These are phyloP conservation scores for Leucoptera coffeella DNA, from an alignment of 2,888 invertebrate species.

Conservation along the genomic window DNA sequence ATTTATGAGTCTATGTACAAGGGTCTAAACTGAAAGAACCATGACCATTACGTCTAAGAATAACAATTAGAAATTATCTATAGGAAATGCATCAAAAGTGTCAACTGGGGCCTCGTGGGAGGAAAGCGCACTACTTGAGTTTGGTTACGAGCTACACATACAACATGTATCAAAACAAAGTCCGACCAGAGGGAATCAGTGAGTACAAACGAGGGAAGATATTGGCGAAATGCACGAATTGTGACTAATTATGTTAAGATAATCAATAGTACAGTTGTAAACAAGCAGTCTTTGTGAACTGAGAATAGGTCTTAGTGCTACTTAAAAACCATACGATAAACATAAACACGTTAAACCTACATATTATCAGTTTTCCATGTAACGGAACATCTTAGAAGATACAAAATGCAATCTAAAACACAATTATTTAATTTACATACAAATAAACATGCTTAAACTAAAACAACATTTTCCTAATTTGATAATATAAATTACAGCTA, in stretches of 20 bases:
- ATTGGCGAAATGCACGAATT: constrained; percentile 48
- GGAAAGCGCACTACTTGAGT: constrained; percentile 5
- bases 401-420: constrained; percentile 53
- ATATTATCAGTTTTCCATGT: too few species aligned
- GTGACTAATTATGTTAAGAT: constrained; percentile 43
- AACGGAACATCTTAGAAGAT: constrained; percentile 32
- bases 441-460: constrained; percentile 38
- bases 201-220: constrained; percentile 20
- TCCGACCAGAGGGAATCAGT: constrained; percentile 14
- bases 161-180: constrained; percentile 9
- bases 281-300: constrained; percentile 53
- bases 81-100: constrained; percentile 12
- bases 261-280: constrained; percentile 45
- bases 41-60: too few species aligned
- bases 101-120: too few species aligned
- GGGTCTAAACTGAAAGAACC: too few species aligned
- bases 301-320: constrained; percentile 47
- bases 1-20: too few species aligned
- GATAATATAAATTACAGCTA: constrained; percentile 27
- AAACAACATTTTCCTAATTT: constrained; percentile 35
- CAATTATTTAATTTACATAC: constrained; percentile 45
- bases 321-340: constrained; percentile 35
- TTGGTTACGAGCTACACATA: constrained; percentile 8
- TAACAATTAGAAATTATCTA: too few species aligned
- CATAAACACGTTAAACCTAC: too few species aligned